Percentiles rank a stretch among this genome's conserved stretches.
Conservation (phyloP, 2,888 invertebrate species). For the Caenorhabditis macrosperma region DNA sequence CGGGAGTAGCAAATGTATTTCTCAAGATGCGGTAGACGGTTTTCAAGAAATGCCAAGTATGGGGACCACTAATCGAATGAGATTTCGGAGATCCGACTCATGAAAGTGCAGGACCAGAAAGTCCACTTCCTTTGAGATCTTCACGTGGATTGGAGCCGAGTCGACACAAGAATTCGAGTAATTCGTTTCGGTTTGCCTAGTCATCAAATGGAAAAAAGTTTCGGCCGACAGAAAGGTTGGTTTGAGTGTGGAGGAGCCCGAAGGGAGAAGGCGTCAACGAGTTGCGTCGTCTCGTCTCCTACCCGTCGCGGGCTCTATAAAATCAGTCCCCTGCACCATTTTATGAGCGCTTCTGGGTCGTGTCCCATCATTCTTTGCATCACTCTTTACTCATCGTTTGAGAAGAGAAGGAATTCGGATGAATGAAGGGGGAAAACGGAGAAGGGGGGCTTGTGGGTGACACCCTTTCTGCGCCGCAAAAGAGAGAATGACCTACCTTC, state of each 20-base stretch:
- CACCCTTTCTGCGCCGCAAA: conserved; percentile 4
- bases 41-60: no score
- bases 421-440: not conserved
- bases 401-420: not conserved
- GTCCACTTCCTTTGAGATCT: no score
- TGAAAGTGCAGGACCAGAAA: no score
- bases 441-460: conserved; percentile 31
- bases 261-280: conserved; percentile 30
- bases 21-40: no score
- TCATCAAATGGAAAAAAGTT: no score
- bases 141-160: no score
- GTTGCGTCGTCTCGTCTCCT: conserved; percentile 18
- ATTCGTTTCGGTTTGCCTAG: no score
- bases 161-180: no score
- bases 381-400: conserved; percentile 33
- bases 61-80: no score
- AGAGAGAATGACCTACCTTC: conserved; percentile 79
- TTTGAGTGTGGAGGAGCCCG: not conserved
- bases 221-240: not conserved
- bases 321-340: conserved; percentile 51
- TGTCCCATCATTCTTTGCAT: conserved; percentile 39
- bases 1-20: no score
- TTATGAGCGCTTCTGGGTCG: conserved; percentile 50
- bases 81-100: no score
- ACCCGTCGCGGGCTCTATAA: conserved; percentile 23